phyloP scores from a whole-genome alignment of 2,113 vertebrate species.

The Brachyistius frenatus region DNA sequence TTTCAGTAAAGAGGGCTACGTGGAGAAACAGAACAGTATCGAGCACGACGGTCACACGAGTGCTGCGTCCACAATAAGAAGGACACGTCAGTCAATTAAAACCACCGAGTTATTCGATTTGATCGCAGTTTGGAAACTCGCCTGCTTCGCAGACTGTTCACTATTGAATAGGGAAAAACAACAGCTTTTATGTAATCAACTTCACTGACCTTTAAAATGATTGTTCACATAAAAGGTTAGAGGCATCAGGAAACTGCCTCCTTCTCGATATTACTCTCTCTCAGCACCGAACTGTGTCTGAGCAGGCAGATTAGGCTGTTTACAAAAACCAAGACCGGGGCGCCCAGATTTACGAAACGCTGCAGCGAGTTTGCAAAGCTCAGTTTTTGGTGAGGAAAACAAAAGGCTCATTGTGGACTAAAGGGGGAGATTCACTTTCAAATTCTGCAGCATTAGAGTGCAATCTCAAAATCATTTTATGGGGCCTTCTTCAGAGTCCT shows the following conservation, averaged over 20 bases:
- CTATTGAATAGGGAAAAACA: background rate
- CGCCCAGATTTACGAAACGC: background rate
- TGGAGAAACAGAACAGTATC: background rate
- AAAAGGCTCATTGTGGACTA: background rate
- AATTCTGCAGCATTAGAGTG: background rate
- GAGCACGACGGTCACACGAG: background rate
- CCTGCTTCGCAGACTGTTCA: background rate
- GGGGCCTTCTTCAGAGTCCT: too few relatives aligned
- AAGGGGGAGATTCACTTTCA: background rate
- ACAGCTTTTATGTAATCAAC: background rate
- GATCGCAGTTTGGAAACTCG: background rate
- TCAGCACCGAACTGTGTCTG: background rate
- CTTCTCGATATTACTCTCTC: constrained; percentile 5
- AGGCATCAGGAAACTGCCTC: constrained; percentile 22
- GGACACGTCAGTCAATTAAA: background rate
- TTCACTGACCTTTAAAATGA: constrained; percentile 5
- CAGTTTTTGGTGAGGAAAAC: background rate
- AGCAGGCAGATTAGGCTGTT: background rate
- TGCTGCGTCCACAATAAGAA: background rate
- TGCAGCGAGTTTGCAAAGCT: background rate
- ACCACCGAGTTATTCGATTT: background rate
- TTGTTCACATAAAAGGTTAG: background rate
- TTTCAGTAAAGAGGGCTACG: background rate
- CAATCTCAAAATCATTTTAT: too few relatives aligned
- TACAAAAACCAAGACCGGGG: background rate